Evolutionary conservation across 92 coral and sea anemone genomes (phyloP).

Genomic region (Blastomussa wellsi): DNA sequence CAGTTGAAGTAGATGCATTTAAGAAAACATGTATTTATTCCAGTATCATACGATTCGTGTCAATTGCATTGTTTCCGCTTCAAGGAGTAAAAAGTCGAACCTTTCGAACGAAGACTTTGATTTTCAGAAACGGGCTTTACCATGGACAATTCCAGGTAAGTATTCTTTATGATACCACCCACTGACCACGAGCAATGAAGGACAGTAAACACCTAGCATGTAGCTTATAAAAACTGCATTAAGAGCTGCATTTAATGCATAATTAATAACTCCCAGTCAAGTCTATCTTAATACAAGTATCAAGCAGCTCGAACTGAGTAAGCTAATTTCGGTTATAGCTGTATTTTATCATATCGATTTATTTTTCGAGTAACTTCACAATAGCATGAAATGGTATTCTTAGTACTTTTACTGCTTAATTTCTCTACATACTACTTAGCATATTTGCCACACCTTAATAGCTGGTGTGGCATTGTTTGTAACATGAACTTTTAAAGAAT

Average conservation of each 20-base stretch:
- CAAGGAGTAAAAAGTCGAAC: not conserved
- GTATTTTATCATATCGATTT: not conserved
- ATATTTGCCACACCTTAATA: slow-evolving; percentile 17
- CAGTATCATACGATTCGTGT: not conserved
- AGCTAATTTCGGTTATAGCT: not conserved
- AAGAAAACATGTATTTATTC: not conserved
- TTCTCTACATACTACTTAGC: not conserved
- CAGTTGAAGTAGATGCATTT: not conserved
- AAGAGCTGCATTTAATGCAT: not conserved
- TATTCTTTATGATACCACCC: not conserved
- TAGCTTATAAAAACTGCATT: not conserved
- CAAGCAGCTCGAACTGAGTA: not conserved
- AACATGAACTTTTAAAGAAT: not conserved
- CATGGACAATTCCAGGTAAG: slow-evolving; percentile 2
- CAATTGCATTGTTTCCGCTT: not conserved
- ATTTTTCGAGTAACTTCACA: not conserved
- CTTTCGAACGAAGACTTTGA: not conserved
- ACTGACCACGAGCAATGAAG: not conserved
- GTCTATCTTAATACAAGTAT: not conserved
- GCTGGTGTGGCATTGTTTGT: not conserved
- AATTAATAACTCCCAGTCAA: not conserved
- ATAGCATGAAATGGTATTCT: not conserved
- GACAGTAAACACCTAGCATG: not conserved
- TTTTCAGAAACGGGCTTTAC: slow-evolving; percentile 1
- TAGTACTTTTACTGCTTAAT: too few relatives aligned